Conservation (phyloP, 1,140 invertebrate genomes). For the Drosophila seguyi region DNA sequence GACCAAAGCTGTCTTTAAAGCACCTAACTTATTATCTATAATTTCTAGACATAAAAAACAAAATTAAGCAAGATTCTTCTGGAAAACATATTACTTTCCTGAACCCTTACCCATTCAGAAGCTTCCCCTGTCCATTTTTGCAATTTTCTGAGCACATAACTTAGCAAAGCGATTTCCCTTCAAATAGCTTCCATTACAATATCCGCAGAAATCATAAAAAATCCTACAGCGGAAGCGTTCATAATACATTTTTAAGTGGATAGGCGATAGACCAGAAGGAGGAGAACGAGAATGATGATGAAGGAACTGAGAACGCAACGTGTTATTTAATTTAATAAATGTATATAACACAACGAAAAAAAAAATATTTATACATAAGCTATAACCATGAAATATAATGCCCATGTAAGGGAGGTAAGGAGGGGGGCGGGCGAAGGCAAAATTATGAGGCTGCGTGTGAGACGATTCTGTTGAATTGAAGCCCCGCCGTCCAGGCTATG, state of each 20-base stretch:
- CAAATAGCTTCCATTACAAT: slow-evolving; percentile 41
- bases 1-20: not conserved
- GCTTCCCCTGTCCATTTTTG: slow-evolving; percentile 11
- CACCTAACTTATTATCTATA: not conserved
- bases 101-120: not conserved
- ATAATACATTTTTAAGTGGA: slow-evolving; percentile 61
- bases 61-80: not conserved
- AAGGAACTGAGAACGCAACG: slow-evolving; percentile 45
- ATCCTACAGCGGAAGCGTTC: slow-evolving; percentile 52
- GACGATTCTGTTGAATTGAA: slow-evolving; percentile 44
- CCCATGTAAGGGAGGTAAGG: slow-evolving; percentile 22
- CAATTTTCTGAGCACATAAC: slow-evolving; percentile 5
- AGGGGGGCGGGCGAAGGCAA: not conserved
- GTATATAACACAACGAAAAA: slow-evolving; percentile 30
- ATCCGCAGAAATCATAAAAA: slow-evolving; percentile 51
- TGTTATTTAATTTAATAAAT: slow-evolving; percentile 57
- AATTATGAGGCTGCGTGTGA: slow-evolving; percentile 53
- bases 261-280: slow-evolving; percentile 20
- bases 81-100: not conserved
- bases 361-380: slow-evolving; percentile 22
- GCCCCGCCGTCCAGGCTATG: slow-evolving; percentile 20
- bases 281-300: not conserved
- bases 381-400: slow-evolving; percentile 52
- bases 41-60: not conserved
- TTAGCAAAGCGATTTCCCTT: slow-evolving; percentile 40